These are phyloP conservation scores for Sturmia bella DNA, from an alignment of 2,888 invertebrate species.

Conservation along the genomic window DNA sequence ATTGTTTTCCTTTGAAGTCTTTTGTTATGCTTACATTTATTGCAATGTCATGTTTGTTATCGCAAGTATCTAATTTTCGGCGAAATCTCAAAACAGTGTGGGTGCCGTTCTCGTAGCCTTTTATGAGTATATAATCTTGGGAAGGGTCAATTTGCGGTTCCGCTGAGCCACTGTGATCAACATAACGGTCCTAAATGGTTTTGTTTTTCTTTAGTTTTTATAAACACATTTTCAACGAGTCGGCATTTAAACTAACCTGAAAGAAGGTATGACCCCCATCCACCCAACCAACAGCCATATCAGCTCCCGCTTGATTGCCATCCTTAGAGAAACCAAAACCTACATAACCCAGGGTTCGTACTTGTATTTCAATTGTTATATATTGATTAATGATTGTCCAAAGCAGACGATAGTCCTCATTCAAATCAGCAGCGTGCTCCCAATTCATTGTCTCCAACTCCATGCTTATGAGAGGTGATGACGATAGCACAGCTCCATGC, in stretches of 20 bases:
- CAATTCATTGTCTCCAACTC: constrained; percentile 75
- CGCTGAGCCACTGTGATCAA: constrained; percentile 84
- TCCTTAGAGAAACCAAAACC: constrained; percentile 91
- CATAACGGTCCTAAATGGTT: constrained; percentile 87
- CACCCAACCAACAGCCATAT: constrained; percentile 93
- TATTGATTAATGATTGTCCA: constrained; percentile 88
- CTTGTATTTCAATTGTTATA: constrained; percentile 90
- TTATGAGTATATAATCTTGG: constrained; percentile 90
- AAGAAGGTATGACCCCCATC: constrained; percentile 88
- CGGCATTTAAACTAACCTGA: constrained; percentile 84
- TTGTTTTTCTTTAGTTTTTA: background rate
- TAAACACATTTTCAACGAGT: background rate
- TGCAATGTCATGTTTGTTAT: constrained; percentile 85
- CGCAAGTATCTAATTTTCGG: constrained; percentile 90
- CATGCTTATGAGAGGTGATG: constrained; percentile 55
- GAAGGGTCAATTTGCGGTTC: constrained; percentile 88
- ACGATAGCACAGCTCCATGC: constrained; percentile 59
- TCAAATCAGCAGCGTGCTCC: constrained; percentile 82
- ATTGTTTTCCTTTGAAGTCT: background rate
- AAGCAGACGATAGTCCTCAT: constrained; percentile 83
- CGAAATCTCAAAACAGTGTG: constrained; percentile 91
- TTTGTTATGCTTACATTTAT: constrained; percentile 84
- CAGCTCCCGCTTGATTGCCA: constrained; percentile 89
- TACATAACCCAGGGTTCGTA: constrained; percentile 90
- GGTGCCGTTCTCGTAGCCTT: constrained; percentile 90